Conservation (phyloP, 2,113 vertebrate species). For the Channa maculata region DNA sequence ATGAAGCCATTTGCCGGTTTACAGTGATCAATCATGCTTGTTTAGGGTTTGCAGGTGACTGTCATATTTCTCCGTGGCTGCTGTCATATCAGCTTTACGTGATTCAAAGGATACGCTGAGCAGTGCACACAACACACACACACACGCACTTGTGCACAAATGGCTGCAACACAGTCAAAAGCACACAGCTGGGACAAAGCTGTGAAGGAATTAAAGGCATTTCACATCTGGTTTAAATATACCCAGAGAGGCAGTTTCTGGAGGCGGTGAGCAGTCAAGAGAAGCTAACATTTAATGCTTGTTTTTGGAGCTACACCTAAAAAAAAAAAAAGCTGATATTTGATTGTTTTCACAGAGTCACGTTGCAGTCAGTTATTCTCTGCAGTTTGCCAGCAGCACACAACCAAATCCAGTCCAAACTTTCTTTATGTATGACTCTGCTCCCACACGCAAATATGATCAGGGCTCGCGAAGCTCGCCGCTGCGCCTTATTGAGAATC, state of each 20-base stretch:
- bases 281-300: neutral
- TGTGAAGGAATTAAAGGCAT: constrained; percentile 55
- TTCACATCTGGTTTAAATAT: constrained; percentile 63
- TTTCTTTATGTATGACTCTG: neutral
- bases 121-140: constrained; percentile 25
- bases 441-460: constrained; percentile 10
- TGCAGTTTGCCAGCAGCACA: neutral
- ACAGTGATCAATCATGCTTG: constrained; percentile 56
- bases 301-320: too few species aligned
- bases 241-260: neutral
- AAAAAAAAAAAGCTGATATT: too few species aligned
- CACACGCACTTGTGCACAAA: constrained; percentile 5
- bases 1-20: constrained; percentile 66
- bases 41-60: constrained; percentile 59
- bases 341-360: too few species aligned
- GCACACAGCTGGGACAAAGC: constrained; percentile 36
- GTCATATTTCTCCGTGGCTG: constrained; percentile 45
- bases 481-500: constrained; percentile 49
- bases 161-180: neutral
- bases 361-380: too few species aligned
- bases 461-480: constrained; percentile 2
- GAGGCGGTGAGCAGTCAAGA: neutral
- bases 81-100: constrained; percentile 49
- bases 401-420: neutral
- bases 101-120: constrained; percentile 44